Conservation (phyloP, 1,140 invertebrate genomes). For the Agraylea sexmaculata region DNA sequence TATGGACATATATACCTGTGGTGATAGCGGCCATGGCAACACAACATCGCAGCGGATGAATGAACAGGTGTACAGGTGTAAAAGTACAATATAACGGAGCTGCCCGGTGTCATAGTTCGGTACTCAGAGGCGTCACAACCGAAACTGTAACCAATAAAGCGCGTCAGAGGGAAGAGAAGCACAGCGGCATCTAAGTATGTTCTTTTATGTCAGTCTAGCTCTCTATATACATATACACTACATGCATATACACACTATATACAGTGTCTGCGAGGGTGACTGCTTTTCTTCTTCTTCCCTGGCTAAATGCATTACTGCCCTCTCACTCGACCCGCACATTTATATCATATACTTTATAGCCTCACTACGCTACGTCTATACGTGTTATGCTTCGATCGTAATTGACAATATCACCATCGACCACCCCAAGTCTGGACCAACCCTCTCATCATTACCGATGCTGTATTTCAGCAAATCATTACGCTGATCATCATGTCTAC, state of each 20-base stretch:
- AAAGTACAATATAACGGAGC: not conserved
- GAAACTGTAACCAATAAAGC: constrained; percentile 22
- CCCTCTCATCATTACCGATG: no score
- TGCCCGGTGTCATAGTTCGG: constrained; percentile 6
- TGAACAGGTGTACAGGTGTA: not conserved
- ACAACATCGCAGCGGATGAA: not conserved
- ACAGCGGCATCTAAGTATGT: constrained; percentile 19
- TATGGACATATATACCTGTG: not conserved
- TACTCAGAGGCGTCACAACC: constrained; percentile 16
- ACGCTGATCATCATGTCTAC: no score
- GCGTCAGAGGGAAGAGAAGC: constrained; percentile 21
- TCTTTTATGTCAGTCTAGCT: constrained; percentile 22
- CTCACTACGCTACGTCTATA: no score
- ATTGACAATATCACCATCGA: no score
- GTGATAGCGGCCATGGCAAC: not conserved
- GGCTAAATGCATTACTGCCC: no score
- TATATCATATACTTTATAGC: no score
- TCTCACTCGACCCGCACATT: no score
- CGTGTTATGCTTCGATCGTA: no score
- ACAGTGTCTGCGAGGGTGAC: no score
- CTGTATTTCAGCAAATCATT: no score
- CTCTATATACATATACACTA: not conserved
- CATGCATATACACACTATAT: not conserved
- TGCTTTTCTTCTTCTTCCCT: no score
- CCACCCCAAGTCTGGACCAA: no score